Evolutionary conservation across 2,113 vertebrate species (phyloP).

Genomic region (Psephotus haematonotus): DNA sequence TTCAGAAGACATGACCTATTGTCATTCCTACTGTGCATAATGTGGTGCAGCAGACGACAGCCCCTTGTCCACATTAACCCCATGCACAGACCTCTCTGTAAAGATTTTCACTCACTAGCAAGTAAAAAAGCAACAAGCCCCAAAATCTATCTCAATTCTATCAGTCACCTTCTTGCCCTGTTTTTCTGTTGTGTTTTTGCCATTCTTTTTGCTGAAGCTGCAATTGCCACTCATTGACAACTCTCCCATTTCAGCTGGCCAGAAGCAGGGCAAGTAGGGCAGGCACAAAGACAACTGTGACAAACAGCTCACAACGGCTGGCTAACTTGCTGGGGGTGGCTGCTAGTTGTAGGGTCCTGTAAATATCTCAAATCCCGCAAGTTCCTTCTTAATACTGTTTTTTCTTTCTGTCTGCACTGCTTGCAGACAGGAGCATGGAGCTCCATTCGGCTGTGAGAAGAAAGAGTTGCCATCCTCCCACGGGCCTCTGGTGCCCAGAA

Average conservation of each 20-base stretch:
- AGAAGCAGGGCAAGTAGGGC: background rate
- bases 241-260: background rate
- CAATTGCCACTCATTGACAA: fast-evolving
- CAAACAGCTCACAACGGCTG: background rate
- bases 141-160: background rate
- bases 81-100: background rate
- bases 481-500: fast-evolving
- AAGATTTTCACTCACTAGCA: background rate
- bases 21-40: background rate
- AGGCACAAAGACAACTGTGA: background rate
- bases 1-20: background rate
- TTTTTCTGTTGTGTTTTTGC: background rate
- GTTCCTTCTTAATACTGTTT: background rate
- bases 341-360: background rate
- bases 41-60: background rate
- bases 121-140: background rate
- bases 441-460: fast-evolving
- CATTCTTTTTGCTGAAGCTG: background rate
- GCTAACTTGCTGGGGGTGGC: background rate
- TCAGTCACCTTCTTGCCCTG: background rate
- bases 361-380: background rate
- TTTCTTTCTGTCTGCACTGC: background rate
- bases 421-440: background rate
- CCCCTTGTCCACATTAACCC: background rate
- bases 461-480: background rate